phyloP scores from a whole-genome alignment of 2,113 vertebrate genomes.

The Tichodroma muraria region DNA sequence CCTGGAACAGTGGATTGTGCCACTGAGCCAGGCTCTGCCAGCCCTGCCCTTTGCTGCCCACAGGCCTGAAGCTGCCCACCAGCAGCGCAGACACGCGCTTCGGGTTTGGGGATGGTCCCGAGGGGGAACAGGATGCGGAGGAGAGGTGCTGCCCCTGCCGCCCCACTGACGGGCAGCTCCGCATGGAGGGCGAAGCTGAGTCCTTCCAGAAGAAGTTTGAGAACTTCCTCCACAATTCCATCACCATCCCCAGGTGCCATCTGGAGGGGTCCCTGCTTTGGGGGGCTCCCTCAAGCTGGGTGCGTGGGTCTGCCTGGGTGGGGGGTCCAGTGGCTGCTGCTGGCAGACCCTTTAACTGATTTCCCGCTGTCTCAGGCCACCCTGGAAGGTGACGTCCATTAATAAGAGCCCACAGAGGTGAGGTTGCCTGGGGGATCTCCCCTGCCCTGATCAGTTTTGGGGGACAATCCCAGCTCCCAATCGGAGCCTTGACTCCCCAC shows the following conservation, averaged over 20 bases:
- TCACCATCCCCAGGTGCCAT: slow-evolving; percentile 75
- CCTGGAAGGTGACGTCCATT: slow-evolving; percentile 77
- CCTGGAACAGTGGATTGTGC: no score
- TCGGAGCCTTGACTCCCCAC: fast-evolving
- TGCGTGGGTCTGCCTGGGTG: neutral
- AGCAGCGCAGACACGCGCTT: slow-evolving; percentile 73
- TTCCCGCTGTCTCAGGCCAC: slow-evolving; percentile 49
- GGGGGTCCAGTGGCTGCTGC: neutral
- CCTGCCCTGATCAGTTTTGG: neutral
- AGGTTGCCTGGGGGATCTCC: neutral
- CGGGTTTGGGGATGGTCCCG: slow-evolving; percentile 1
- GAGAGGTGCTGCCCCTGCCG: slow-evolving; percentile 76
- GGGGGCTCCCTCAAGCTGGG: neutral
- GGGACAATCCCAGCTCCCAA: fast-evolving
- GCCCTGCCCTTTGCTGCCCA: fast-evolving
- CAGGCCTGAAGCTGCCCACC: slow-evolving; percentile 76
- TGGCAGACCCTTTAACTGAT: neutral
- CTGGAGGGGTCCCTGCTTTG: neutral
- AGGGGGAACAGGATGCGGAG: slow-evolving; percentile 16
- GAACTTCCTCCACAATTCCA: slow-evolving; percentile 78
- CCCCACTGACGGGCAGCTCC: slow-evolving; percentile 35
- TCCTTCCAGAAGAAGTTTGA: slow-evolving; percentile 83
- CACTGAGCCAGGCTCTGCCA: neutral
- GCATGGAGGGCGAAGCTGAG: slow-evolving; percentile 46
- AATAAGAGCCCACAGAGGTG: slow-evolving; percentile 70